Base-by-base conservation (phyloP, 2,113 vertebrate species). In the Crotalus horridus region DNA sequence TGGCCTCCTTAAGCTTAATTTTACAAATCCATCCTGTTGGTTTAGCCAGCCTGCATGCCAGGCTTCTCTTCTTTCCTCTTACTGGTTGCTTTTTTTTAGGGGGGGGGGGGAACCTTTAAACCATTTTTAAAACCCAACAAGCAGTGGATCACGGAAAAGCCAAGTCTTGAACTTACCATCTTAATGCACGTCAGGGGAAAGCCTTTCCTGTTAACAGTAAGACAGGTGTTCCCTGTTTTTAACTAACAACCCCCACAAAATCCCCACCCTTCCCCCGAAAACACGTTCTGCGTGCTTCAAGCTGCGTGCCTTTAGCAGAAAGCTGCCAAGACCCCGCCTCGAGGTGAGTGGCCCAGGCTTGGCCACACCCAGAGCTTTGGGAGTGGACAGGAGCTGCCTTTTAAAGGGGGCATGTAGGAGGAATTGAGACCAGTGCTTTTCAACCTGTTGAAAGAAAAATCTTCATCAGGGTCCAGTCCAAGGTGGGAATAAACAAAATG, bases 81-180 rank as follows among this genome's bases (percentile, higher is more conserved):
- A 29, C 24, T 46, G 46, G 46, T 46, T 23, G 20, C 33, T 48
- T 87, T 46, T 87, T 46, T 23, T 23, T 20, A 2, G 39, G 39
- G 39, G 39, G 39, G 39, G 39, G 39, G 39, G 39, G 39, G 39
- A 39, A 81, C 17, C 15, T 81, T 69, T n/a, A 55, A 55, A 55
- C 54, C 54, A 55, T 55, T 55, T 55, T 15, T 15, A 55, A 55
- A 55, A 54, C 53, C 53, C 54, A 54, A 54, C 54, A 54, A 54
- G 54, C 54, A 12, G n/a, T n/a, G 26, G 12, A 33, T 29, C 64
- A n/a, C 11, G 64, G 64, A 74, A 33, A 74, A 81, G 69, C 29
- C 11, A 81, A 39, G 54, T 21, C 43, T 12, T n/a, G 64, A 26
- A 29, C 91, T 92, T 69, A 92, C 91, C 98, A 92, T 92, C 12